Evolutionary conservation across 2,888 invertebrate genomes (phyloP).

Genomic region (Lasioglossum pauxillum): DNA sequence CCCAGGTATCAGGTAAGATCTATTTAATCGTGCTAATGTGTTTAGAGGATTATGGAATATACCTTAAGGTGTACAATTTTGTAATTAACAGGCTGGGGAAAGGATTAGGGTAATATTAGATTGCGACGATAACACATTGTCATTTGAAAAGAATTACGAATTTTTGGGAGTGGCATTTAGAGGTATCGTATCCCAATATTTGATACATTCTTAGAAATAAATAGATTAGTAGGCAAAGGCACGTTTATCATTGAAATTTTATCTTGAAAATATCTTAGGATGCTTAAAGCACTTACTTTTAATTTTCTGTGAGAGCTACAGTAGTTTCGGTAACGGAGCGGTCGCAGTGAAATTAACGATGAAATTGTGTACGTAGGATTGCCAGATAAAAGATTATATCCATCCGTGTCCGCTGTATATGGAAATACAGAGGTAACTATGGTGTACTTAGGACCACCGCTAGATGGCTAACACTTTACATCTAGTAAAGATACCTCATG

Average conservation of each 20-base stretch:
- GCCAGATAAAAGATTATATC: slow-evolving; percentile 96
- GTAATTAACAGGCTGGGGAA: slow-evolving; percentile 93
- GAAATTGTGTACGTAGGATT: slow-evolving; percentile 87
- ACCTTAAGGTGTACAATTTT: slow-evolving; percentile 40
- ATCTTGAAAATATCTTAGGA: not conserved
- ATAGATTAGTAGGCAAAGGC: slow-evolving; percentile 2
- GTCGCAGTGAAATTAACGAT: slow-evolving; percentile 22
- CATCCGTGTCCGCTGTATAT: slow-evolving; percentile 98
- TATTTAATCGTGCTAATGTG: slow-evolving; percentile 12
- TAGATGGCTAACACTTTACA: slow-evolving; percentile 91
- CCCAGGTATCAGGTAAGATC: slow-evolving; percentile 96
- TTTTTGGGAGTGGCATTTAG: slow-evolving; percentile 99
- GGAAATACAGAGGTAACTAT: slow-evolving; percentile 99
- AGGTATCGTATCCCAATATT: slow-evolving; percentile 86
- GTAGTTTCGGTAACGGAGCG: not conserved
- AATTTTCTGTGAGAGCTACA: not conserved
- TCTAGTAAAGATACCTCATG: slow-evolving; percentile 55
- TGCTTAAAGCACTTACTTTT: slow-evolving; percentile 1
- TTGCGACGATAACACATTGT: slow-evolving; percentile 98
- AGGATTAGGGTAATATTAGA: slow-evolving; percentile 98
- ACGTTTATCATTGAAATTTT: not conserved
- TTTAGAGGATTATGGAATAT: slow-evolving; percentile 10
- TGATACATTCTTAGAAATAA: slow-evolving; percentile 20
- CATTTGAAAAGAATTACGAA: slow-evolving; percentile 99
- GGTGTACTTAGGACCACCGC: slow-evolving; percentile 98